phyloP scores from a whole-genome alignment of 2,888 invertebrate species.

The Meteorus colon region DNA sequence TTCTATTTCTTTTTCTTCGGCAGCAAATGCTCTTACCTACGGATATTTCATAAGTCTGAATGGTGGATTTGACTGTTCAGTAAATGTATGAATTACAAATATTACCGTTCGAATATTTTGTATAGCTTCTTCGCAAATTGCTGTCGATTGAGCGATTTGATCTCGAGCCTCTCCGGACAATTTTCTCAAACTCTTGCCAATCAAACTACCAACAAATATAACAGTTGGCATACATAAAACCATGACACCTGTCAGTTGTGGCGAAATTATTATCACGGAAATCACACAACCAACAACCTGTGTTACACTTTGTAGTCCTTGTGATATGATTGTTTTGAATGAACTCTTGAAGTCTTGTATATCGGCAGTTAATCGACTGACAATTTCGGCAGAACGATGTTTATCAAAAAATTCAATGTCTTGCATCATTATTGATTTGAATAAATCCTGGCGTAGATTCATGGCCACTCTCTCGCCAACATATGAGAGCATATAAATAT shows the following conservation, averaged over 20 bases:
- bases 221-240: slow-evolving; percentile 90
- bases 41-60: neutral
- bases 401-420: slow-evolving; percentile 94
- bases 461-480: slow-evolving; percentile 92
- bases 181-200: slow-evolving; percentile 85
- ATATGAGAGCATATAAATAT: slow-evolving; percentile 89
- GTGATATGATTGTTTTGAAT: slow-evolving; percentile 94
- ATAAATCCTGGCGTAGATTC: slow-evolving; percentile 86
- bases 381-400: slow-evolving; percentile 92
- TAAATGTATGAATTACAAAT: neutral
- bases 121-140: slow-evolving; percentile 94
- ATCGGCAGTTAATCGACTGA: slow-evolving; percentile 93
- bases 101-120: slow-evolving; percentile 92
- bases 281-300: slow-evolving; percentile 89
- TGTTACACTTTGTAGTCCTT: slow-evolving; percentile 89
- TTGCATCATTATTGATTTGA: slow-evolving; percentile 87
- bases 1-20: slow-evolving; percentile 87
- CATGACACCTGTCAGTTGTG: slow-evolving; percentile 90
- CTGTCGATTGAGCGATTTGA: slow-evolving; percentile 90
- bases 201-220: slow-evolving; percentile 86
- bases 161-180: slow-evolving; percentile 87
- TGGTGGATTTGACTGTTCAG: neutral
- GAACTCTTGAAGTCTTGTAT: slow-evolving; percentile 98
- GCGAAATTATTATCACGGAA: slow-evolving; percentile 90
- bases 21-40: slow-evolving; percentile 86